These are phyloP conservation scores for Melanaphis sacchari DNA, from an alignment of 1,140 invertebrate species.

Conservation along the genomic window DNA sequence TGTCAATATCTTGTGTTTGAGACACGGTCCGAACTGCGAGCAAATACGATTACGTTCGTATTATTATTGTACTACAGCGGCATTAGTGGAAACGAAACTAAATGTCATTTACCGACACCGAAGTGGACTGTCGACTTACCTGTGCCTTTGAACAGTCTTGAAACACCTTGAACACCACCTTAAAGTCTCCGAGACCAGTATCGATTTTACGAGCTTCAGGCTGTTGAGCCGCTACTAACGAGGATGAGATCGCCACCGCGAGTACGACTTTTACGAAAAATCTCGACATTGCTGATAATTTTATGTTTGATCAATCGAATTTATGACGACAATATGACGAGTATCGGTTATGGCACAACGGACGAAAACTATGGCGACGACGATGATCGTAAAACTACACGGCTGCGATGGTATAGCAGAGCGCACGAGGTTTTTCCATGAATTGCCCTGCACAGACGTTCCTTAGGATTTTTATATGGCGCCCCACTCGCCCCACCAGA, in stretches of 20 bases:
- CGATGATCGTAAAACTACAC: constrained; percentile 48
- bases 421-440: constrained; percentile 63
- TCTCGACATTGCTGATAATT: not conserved
- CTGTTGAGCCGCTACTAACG: constrained; percentile 24
- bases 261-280: not conserved
- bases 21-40: constrained; percentile 73
- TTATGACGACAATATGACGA: not conserved
- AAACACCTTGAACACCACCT: constrained; percentile 71
- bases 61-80: not conserved
- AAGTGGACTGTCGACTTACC: not conserved
- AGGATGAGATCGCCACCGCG: not conserved
- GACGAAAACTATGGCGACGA: constrained; percentile 63
- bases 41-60: not conserved
- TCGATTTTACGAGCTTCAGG: constrained; percentile 29
- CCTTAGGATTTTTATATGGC: constrained; percentile 33
- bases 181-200: constrained; percentile 66
- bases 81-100: not conserved
- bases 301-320: not conserved
- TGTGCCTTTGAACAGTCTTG: constrained; percentile 70
- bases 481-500: not conserved
- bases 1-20: constrained; percentile 78
- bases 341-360: constrained; percentile 63
- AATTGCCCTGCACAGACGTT: not conserved
- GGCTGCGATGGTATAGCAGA: constrained; percentile 57
- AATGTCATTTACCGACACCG: not conserved